Evolutionary conservation across 2,888 invertebrate species (phyloP).

Genomic region (Gymnoscelis rufifasciata): DNA sequence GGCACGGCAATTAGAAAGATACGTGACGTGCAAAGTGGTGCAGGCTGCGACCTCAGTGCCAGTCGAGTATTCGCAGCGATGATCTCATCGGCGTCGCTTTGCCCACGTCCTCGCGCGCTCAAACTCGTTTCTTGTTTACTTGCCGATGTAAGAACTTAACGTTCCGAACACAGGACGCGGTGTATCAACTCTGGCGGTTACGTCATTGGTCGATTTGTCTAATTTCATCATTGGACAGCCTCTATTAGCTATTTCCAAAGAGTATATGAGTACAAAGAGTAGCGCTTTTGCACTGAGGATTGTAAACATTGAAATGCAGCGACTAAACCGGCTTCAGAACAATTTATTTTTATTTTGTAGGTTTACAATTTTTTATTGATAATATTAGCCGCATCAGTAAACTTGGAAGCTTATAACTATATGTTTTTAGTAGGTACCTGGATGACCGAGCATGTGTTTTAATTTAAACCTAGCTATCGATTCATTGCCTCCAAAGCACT

Average conservation of each 20-base stretch:
- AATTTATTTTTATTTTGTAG: too few relatives aligned
- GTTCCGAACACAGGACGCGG: slow-evolving; percentile 59
- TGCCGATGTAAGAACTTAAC: slow-evolving; percentile 63
- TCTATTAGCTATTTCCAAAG: neutral
- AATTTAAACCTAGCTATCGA: too few relatives aligned
- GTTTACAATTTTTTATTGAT: too few relatives aligned
- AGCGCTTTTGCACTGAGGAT: slow-evolving; percentile 4
- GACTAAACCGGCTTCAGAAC: slow-evolving; percentile 25
- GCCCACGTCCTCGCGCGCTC: slow-evolving; percentile 65
- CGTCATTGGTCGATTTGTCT: slow-evolving; percentile 49
- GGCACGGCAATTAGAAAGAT: slow-evolving; percentile 67
- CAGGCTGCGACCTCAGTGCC: slow-evolving; percentile 68
- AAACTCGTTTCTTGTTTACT: slow-evolving; percentile 77
- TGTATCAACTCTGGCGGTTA: slow-evolving; percentile 50
- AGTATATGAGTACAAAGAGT: neutral
- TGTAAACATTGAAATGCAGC: slow-evolving; percentile 22
- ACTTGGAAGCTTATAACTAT: too few relatives aligned
- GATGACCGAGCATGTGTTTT: too few relatives aligned
- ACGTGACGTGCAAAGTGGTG: slow-evolving; percentile 64
- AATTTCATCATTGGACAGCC: slow-evolving; percentile 19
- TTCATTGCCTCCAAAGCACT: too few relatives aligned
- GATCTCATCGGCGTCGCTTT: slow-evolving; percentile 61
- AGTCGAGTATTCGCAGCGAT: slow-evolving; percentile 63
- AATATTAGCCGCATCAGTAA: too few relatives aligned
- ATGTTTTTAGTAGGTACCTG: too few relatives aligned